Base-by-base conservation (phyloP, 2,888 invertebrate genomes). In the Sericinus montela region DNA sequence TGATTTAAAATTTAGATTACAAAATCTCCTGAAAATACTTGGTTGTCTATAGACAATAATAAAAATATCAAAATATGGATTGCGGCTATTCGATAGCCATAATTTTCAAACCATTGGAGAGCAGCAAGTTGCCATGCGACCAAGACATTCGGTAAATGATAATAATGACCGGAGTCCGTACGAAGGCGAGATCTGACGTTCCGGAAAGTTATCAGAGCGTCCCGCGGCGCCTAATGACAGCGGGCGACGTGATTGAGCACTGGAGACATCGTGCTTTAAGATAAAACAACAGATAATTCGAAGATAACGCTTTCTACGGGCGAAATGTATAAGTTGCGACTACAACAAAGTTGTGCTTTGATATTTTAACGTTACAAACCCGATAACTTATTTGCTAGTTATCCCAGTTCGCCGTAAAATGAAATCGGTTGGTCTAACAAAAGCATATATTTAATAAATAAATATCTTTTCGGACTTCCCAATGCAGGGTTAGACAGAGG, bases 201-300 rank as follows among this genome's bases (percentile, higher is more conserved):
- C 66, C 57, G 55, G 56, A 59, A 62, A 59, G 54, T 65, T 65
- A 65, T 62, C 60, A 65, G 66, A 65, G 62, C 66, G 56, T 58
- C 55, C 56, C 52, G 53, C 49, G 58, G 56, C 54, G 54, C 48
- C 56, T 56, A 56, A 58, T 56, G 56, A 53, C 53, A 44, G 53
- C 23, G 25, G 41, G 47, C 51, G 51, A 55, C 57, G 56, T 58
- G 58, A 56, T 57, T 40, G 56, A 41, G 41, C 43, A 14, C 40
- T 34, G 47, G 50, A 45, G 54, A 55, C 52, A 52, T 40, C 42
- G 45, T 42, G 35, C 23, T 36, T 42, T 35, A 29, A 28, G 44
- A 47, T 47, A 47, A 32, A 38, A 44, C 7, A 29, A 32, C 44
- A 35, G 52, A 55, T 41, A 48, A 40, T 29, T 41, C 14, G 47